These are phyloP conservation scores for Colinus virginianus DNA, from an alignment of 2,113 vertebrate genomes.

Conservation along the genomic window DNA sequence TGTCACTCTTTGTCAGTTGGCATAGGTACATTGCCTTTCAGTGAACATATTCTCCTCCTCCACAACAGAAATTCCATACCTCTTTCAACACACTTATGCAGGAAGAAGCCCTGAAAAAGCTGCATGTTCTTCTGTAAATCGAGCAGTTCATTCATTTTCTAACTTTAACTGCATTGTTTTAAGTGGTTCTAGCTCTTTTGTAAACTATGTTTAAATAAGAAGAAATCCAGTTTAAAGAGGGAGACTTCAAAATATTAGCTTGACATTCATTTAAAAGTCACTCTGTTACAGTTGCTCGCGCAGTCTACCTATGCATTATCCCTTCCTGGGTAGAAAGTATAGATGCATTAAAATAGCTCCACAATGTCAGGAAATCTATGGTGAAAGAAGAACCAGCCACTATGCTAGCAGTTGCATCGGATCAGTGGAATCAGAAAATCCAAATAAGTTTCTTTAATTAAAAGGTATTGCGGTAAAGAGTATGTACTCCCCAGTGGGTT, in stretches of 20 bases:
- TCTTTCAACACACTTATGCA: not conserved
- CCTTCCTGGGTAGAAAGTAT: not conserved
- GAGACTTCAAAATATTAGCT: not conserved
- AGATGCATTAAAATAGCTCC: not conserved
- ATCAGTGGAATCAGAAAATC: conserved; percentile 1
- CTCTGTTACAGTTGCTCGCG: not conserved
- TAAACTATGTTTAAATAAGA: not conserved
- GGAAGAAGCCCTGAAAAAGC: not conserved
- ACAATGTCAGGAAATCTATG: not conserved
- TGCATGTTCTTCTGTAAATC: not conserved
- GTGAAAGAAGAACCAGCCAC: not conserved
- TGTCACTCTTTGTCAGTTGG: not conserved
- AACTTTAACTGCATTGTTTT: not conserved
- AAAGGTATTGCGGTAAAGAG: not conserved
- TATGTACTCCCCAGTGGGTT: not conserved
- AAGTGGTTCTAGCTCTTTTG: not conserved
- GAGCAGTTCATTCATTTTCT: not conserved
- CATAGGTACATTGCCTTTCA: not conserved
- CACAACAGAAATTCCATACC: not conserved
- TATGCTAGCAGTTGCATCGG: not conserved
- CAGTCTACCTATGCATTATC: not conserved
- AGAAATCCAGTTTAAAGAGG: not conserved
- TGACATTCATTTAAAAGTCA: not conserved
- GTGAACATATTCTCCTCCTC: not conserved
- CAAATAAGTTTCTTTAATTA: not conserved